Conservation (phyloP, 2,797 vertebrate species). For the Sus cebifrons region DNA sequence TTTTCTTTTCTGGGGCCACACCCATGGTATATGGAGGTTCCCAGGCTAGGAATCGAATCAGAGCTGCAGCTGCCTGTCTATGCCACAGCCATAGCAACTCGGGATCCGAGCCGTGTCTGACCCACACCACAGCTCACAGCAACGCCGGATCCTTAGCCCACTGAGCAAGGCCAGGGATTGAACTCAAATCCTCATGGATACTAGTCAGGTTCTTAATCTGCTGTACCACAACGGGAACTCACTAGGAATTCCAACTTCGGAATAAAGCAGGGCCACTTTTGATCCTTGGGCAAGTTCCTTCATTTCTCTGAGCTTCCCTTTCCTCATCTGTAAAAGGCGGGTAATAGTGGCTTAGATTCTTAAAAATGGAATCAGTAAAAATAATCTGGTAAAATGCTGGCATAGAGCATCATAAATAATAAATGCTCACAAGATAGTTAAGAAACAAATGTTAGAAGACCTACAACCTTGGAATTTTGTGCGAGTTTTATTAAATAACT, state of each 20-base stretch:
- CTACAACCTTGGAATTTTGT: background rate
- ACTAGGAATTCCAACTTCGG: background rate
- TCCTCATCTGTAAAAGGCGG: background rate
- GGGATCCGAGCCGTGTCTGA: too few relatives aligned
- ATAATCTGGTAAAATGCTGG: conserved; percentile 27
- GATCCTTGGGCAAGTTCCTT: background rate
- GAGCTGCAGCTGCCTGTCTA: too few relatives aligned
- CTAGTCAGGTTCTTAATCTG: too few relatives aligned
- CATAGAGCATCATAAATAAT: background rate
- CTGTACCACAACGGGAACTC: too few relatives aligned
- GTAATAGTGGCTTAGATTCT: background rate
- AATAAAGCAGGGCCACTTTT: background rate
- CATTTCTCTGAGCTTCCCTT: background rate
- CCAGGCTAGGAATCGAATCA: too few relatives aligned
- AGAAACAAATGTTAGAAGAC: background rate
- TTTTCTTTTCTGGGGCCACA: too few relatives aligned
- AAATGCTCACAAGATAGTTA: background rate
- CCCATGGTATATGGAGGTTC: too few relatives aligned
- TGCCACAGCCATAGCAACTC: too few relatives aligned
- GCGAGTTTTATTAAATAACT: conserved; percentile 6
- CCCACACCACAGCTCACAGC: too few relatives aligned
- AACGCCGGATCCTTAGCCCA: too few relatives aligned
- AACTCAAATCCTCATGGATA: too few relatives aligned
- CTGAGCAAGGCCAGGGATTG: too few relatives aligned
- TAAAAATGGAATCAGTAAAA: background rate